These are phyloP conservation scores for Diglossa brunneiventris DNA, from an alignment of 2,113 vertebrate species.

Conservation along the genomic window DNA sequence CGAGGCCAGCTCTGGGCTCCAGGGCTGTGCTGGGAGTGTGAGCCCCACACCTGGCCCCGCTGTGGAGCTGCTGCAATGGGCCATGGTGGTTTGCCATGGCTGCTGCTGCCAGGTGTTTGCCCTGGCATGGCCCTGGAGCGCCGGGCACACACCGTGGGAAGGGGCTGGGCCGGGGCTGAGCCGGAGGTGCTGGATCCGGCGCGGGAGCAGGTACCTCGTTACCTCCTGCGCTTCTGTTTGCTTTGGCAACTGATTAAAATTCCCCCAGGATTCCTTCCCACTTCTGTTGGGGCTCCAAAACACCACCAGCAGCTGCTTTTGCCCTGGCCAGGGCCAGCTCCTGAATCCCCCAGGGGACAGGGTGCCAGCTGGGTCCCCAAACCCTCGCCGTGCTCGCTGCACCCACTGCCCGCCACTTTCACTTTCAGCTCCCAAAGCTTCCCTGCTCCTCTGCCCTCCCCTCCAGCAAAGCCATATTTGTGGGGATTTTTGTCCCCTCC, in stretches of 20 bases:
- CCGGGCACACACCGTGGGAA: accelerated
- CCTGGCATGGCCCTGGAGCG: background rate
- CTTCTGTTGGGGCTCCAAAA: background rate
- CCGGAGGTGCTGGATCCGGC: background rate
- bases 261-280: background rate
- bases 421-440: background rate
- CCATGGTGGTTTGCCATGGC: accelerated
- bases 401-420: background rate
- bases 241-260: conserved; percentile 32
- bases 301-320: background rate
- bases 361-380: background rate
- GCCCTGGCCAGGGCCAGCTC: background rate
- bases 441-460: background rate
- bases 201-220: background rate
- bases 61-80: background rate
- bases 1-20: background rate
- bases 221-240: background rate
- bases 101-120: accelerated
- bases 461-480: background rate
- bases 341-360: background rate
- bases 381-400: accelerated
- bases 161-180: background rate
- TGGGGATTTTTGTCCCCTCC: background rate
- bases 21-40: background rate
- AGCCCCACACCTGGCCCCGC: accelerated